A percentile compares a stretch with the other conserved stretches of the same genome.
Conservation (phyloP, 2,888 invertebrate species). For the Entomobrya proxima region DNA sequence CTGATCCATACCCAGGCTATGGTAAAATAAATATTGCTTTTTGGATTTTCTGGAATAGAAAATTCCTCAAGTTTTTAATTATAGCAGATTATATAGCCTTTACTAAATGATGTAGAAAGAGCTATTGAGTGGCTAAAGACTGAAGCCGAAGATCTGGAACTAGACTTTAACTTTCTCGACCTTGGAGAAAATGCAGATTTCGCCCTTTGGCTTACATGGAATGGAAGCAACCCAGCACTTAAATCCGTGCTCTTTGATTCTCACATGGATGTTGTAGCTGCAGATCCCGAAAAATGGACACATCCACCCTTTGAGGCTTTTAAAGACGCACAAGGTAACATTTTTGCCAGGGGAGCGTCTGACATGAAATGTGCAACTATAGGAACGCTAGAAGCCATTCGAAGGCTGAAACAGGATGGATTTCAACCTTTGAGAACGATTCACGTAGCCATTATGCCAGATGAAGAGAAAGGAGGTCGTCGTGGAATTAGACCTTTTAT, state of each 20-base stretch:
- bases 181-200: constrained; percentile 32
- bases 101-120: constrained; percentile 35
- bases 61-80: neutral
- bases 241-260: constrained; percentile 91
- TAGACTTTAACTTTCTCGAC: constrained; percentile 35
- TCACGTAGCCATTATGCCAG: constrained; percentile 78
- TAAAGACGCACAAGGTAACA: constrained; percentile 90
- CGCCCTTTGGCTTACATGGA: constrained; percentile 88
- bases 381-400: constrained; percentile 85
- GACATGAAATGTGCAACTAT: constrained; percentile 91
- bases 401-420: constrained; percentile 81
- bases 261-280: constrained; percentile 98
- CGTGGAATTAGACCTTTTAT: constrained; percentile 89
- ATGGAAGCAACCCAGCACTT: constrained; percentile 84
- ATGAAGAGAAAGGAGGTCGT: constrained; percentile 77
- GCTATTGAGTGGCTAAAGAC: constrained; percentile 31
- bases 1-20: constrained; percentile 89
- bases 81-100: too few relatives aligned
- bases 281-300: constrained; percentile 92
- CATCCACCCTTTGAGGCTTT: constrained; percentile 92
- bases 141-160: constrained; percentile 42
- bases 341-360: constrained; percentile 88
- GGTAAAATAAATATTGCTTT: too few relatives aligned
- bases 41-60: neutral
- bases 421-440: constrained; percentile 82